Evolutionary conservation across 2,797 vertebrate species (phyloP).

Genomic region (Cirrhinus mrigala): DNA sequence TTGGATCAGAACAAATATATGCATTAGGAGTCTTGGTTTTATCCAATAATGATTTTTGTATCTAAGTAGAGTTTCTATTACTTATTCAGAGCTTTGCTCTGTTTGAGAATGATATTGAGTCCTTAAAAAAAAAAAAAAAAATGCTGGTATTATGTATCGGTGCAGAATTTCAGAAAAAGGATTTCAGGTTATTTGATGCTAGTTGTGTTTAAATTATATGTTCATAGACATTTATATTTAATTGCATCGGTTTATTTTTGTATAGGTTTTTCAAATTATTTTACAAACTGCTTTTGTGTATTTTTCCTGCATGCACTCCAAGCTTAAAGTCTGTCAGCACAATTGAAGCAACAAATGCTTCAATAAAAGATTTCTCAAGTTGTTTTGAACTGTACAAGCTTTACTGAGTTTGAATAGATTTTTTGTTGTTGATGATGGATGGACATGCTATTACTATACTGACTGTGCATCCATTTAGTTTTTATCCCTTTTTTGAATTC

Average conservation of each 20-base stretch:
- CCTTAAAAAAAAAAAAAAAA: not conserved
- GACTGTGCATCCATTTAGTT: not conserved
- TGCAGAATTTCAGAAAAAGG: not conserved
- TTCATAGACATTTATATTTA: not conserved
- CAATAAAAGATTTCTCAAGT: not conserved
- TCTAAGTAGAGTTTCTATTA: not conserved
- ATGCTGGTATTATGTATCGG: slow-evolving; percentile 1
- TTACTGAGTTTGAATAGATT: slow-evolving; percentile 22
- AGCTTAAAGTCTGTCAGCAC: not conserved
- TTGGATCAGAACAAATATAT: not conserved
- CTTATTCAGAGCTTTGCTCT: not conserved
- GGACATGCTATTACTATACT: not conserved
- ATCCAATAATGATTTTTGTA: not conserved
- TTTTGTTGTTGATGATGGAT: not conserved
- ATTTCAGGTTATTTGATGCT: slow-evolving; percentile 4
- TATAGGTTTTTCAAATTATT: not conserved
- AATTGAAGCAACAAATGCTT: not conserved
- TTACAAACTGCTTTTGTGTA: not conserved
- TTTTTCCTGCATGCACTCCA: no score
- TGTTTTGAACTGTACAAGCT: not conserved
- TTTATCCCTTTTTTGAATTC: not conserved
- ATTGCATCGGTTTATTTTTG: not conserved
- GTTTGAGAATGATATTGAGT: not conserved
- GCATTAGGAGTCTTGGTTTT: not conserved
- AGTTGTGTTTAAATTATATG: not conserved